A percentile compares a stretch with the other conserved stretches of the same genome.
phyloP scores from a whole-genome alignment of 23 tunicate genomes.

The Pegea sp. region DNA sequence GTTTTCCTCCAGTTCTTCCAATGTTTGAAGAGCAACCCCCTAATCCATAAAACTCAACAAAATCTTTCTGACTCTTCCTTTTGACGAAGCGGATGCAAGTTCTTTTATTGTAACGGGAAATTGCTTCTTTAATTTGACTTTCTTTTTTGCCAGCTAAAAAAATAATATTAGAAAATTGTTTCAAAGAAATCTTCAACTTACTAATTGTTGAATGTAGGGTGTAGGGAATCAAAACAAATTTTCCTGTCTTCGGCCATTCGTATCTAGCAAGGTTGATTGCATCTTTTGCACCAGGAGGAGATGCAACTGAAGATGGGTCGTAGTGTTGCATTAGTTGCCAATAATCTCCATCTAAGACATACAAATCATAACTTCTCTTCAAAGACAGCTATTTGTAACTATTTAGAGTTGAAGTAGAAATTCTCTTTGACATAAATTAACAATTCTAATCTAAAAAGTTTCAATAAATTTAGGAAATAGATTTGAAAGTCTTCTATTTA shows the following conservation, averaged over 20 bases:
- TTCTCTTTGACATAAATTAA: too few relatives aligned
- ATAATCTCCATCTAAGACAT: neutral
- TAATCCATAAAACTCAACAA: conserved; percentile 7
- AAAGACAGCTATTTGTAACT: too few relatives aligned
- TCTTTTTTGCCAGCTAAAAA: conserved; percentile 1
- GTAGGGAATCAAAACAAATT: conserved; percentile 4
- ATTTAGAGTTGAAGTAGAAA: too few relatives aligned
- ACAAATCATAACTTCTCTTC: too few relatives aligned
- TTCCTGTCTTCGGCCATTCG: conserved; percentile 1
- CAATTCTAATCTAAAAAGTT: too few relatives aligned
- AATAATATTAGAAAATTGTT: too few relatives aligned
- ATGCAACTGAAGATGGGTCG: neutral
- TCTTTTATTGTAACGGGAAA: conserved; percentile 2
- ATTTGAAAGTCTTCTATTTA: too few relatives aligned
- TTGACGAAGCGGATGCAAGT: conserved; percentile 33
- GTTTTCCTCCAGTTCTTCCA: conserved; percentile 14
- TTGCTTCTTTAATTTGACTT: conserved; percentile 2
- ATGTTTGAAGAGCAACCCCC: conserved; percentile 32
- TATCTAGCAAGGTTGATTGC: neutral
- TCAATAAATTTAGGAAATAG: too few relatives aligned
- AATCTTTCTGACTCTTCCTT: conserved; percentile 8
- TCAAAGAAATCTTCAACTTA: too few relatives aligned
- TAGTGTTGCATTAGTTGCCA: neutral
- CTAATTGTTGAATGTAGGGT: neutral
- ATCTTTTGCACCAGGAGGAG: neutral